A percentile compares a stretch with the other conserved stretches of the same genome.
Conservation (phyloP, 2,797 vertebrate genomes). For the Loriculus beryllinus region DNA sequence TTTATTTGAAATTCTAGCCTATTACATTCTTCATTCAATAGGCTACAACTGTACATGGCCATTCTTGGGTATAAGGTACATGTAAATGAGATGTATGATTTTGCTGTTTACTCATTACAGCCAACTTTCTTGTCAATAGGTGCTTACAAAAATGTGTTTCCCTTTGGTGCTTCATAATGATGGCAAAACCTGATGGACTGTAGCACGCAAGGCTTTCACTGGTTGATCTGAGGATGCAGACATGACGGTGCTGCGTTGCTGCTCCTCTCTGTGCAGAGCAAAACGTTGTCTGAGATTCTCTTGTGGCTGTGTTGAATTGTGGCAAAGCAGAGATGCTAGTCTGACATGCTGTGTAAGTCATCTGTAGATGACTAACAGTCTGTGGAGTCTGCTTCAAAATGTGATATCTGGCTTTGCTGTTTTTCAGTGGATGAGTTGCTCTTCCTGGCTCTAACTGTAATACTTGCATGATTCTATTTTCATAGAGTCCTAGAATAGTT, state of each 20-base stretch:
- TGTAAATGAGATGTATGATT: too few species aligned
- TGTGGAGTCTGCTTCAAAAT: neutral
- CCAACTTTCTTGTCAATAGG: too few species aligned
- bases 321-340: rapidly evolving
- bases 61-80: too few species aligned
- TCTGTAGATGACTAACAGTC: neutral
- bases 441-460: neutral
- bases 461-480: neutral
- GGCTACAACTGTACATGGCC: neutral
- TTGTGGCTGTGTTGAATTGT: neutral
- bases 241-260: rapidly evolving
- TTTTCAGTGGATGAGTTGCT: neutral
- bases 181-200: neutral
- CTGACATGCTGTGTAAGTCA: rapidly evolving
- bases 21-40: neutral
- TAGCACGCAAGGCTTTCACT: rapidly evolving
- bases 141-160: neutral
- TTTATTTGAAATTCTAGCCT: neutral
- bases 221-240: neutral
- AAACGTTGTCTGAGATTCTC: neutral
- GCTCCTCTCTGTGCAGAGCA: neutral
- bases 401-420: neutral
- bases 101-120: neutral
- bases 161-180: neutral
- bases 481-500: neutral